Evolutionary conservation across 2,797 vertebrate genomes (phyloP).

Genomic region (Urophycis tenuis): DNA sequence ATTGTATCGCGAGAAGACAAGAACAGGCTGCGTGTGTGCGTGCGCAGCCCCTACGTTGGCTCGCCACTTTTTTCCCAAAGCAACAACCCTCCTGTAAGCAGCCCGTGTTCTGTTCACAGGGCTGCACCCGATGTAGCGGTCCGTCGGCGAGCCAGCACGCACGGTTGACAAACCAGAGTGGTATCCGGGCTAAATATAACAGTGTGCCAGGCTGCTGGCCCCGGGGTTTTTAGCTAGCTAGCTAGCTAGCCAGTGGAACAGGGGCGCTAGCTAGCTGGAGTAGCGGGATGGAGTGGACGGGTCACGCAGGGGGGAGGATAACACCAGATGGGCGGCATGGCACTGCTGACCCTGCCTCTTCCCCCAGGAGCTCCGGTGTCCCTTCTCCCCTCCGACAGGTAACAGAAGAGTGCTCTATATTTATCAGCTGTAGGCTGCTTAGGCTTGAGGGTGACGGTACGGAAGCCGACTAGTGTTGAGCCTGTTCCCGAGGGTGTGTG

Average conservation of each 20-base stretch:
- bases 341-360: slow-evolving; percentile 13
- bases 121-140: not conserved
- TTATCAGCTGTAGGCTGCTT: too few species aligned
- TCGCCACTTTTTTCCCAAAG: too few species aligned
- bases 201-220: not conserved
- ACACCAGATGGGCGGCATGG: slow-evolving; percentile 28
- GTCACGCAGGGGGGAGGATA: slow-evolving; percentile 37
- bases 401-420: too few species aligned
- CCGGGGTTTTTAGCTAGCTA: slow-evolving; percentile 24
- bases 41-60: too few species aligned
- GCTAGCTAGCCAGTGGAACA: not conserved
- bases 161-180: not conserved
- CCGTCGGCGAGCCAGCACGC: not conserved
- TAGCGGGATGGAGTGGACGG: slow-evolving; percentile 68
- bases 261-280: slow-evolving; percentile 34
- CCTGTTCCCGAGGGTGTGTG: too few species aligned
- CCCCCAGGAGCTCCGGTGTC: not conserved
- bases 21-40: too few species aligned
- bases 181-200: not conserved
- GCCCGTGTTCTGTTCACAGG: not conserved
- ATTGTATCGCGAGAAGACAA: too few species aligned
- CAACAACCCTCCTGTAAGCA: too few species aligned
- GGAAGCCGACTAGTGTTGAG: too few species aligned
- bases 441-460: too few species aligned
- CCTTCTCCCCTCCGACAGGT: not conserved